Conservation (phyloP, 1,140 invertebrate genomes). For the Drosophila repletoides region DNA sequence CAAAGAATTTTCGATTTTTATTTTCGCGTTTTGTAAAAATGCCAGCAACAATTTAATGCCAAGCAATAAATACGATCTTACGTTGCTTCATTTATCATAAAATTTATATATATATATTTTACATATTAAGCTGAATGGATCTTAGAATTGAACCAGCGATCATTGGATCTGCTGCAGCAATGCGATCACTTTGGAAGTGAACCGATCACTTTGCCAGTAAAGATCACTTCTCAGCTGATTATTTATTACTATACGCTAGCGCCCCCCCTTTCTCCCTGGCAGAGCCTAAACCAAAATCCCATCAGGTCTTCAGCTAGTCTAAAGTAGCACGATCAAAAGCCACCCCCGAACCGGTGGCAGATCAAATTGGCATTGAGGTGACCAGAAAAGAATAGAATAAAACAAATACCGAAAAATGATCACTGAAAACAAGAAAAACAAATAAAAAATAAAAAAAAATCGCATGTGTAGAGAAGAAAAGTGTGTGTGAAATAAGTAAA, state of each 20-base stretch:
- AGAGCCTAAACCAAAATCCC: too few relatives aligned
- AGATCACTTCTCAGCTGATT: too few relatives aligned
- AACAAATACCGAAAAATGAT: constrained; percentile 76
- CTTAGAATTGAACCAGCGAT: too few relatives aligned
- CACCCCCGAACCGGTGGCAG: constrained; percentile 46
- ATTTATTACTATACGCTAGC: too few relatives aligned
- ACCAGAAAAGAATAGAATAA: constrained; percentile 65
- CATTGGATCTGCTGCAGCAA: too few relatives aligned
- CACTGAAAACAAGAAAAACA: constrained; percentile 53
- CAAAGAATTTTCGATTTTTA: constrained; percentile 41
- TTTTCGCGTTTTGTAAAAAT: constrained; percentile 39
- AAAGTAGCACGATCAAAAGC: constrained; percentile 3
- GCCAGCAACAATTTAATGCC: constrained; percentile 35
- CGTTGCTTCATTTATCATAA: not conserved
- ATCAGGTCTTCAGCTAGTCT: not conserved
- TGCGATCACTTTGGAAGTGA: too few relatives aligned
- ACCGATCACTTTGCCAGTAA: too few relatives aligned
- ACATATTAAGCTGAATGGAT: too few relatives aligned
- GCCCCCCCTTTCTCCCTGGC: too few relatives aligned
- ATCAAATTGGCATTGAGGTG: constrained; percentile 77
- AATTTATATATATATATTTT: too few relatives aligned
- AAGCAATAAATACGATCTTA: constrained; percentile 11
- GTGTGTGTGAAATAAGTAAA: constrained; percentile 59
- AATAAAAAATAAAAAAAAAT: constrained; percentile 42
- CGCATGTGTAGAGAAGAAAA: constrained; percentile 43